These are phyloP conservation scores for Loris lydekkerianus DNA, from an alignment of 2,797 vertebrate species.

Conservation along the genomic window DNA sequence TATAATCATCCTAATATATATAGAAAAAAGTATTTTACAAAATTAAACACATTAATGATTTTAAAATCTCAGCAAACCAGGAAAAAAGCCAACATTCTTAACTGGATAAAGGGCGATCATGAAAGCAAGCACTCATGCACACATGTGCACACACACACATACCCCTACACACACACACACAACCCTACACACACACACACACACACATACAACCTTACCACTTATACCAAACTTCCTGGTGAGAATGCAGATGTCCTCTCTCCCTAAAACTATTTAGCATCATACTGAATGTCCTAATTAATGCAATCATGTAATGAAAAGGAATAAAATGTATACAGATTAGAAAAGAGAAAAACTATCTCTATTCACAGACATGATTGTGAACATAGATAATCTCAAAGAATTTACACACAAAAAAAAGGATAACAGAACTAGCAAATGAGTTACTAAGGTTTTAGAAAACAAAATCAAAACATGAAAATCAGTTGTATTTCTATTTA, in stretches of 20 bases:
- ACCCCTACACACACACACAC: neutral
- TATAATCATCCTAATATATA: neutral
- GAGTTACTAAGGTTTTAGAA: neutral
- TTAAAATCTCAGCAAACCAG: neutral
- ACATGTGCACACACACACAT: neutral
- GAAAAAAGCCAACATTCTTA: neutral
- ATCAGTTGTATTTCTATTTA: neutral
- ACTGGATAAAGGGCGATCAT: neutral
- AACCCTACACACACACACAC: too few relatives aligned
- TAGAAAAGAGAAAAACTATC: neutral
- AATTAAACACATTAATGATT: neutral
- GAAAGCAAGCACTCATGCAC: too few relatives aligned
- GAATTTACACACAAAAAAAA: neutral
- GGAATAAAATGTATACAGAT: neutral
- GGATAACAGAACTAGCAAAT: neutral
- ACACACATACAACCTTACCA: too few relatives aligned
- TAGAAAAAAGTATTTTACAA: neutral
- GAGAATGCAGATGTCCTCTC: neutral
- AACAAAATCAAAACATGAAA: neutral
- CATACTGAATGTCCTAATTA: neutral
- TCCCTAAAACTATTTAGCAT: neutral
- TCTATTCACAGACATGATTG: neutral
- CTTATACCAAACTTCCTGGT: neutral
- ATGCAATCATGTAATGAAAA: neutral
- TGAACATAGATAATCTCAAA: constrained; percentile 4